phyloP scores from a whole-genome alignment of 2,797 vertebrate species.

The Halcyon leucocephala region DNA sequence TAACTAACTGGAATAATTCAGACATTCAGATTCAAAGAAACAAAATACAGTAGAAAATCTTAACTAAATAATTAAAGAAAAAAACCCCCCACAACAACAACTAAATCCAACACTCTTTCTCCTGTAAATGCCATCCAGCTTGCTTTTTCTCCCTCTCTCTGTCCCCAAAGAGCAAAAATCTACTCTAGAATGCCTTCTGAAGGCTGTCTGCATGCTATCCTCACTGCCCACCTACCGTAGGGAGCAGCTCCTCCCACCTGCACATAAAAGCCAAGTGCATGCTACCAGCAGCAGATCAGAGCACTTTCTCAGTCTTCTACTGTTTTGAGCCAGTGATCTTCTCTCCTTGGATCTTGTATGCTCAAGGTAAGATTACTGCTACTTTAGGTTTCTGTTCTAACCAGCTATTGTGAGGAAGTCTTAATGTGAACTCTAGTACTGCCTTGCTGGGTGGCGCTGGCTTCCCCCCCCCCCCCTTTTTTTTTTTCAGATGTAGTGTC shows the following conservation, averaged over 20 bases:
- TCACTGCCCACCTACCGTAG: constrained; percentile 84
- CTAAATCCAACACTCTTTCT: background rate
- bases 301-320: constrained; percentile 82
- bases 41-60: background rate
- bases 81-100: background rate
- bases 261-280: constrained; percentile 94
- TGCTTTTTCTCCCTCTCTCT: background rate
- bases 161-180: constrained; percentile 65
- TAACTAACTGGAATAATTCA: background rate
- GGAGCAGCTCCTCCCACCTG: constrained; percentile 91
- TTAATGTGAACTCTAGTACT: constrained; percentile 37
- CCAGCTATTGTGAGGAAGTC: constrained; percentile 20
- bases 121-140: background rate
- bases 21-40: background rate
- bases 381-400: constrained; percentile 57
- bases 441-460: constrained; percentile 52
- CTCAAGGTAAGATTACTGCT: constrained; percentile 85
- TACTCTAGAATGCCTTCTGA: constrained; percentile 67
- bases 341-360: constrained; percentile 77
- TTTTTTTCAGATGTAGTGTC: constrained; percentile 63
- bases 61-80: background rate
- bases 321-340: constrained; percentile 79
- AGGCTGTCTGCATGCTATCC: constrained; percentile 70
- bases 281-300: constrained; percentile 85
- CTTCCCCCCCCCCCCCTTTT: background rate